A percentile compares a stretch with the other conserved stretches of the same genome.
Conservation (phyloP, 2,797 vertebrate species). For the Diplodus sargus region DNA sequence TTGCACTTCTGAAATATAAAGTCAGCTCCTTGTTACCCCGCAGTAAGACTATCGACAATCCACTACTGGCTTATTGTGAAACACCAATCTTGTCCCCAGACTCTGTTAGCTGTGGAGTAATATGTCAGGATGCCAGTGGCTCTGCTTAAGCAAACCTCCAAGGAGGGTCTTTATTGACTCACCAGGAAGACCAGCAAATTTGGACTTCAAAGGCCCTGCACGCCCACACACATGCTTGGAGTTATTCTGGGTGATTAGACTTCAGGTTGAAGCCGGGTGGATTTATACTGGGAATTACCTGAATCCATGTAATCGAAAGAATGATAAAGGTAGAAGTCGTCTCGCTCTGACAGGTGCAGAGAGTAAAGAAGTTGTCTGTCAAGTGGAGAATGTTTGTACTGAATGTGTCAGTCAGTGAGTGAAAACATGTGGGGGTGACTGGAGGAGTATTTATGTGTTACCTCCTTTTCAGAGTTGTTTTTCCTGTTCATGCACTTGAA, state of each 20-base stretch:
- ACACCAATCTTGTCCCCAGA: constrained; percentile 73
- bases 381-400: constrained; percentile 3
- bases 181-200: constrained; percentile 49
- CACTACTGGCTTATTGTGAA: constrained; percentile 71
- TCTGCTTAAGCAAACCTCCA: constrained; percentile 67
- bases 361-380: not conserved
- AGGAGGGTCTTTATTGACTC: constrained; percentile 74
- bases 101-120: constrained; percentile 68
- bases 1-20: constrained; percentile 47
- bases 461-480: not conserved
- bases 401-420: not conserved
- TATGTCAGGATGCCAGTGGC: constrained; percentile 70
- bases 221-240: constrained; percentile 18
- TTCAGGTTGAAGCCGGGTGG: constrained; percentile 26
- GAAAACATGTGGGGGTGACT: not conserved
- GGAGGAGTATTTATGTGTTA: constrained; percentile 3
- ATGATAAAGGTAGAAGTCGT: constrained; percentile 10
- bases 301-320: constrained; percentile 12
- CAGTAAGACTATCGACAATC: constrained; percentile 46
- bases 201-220: constrained; percentile 35
- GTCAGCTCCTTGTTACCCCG: constrained; percentile 32
- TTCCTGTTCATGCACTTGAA: not conserved
- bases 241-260: constrained; percentile 54
- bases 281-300: constrained; percentile 31
- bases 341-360: not conserved